These are phyloP conservation scores for Nycticorax nycticorax DNA, from an alignment of 2,113 vertebrate genomes.

Conservation along the genomic window DNA sequence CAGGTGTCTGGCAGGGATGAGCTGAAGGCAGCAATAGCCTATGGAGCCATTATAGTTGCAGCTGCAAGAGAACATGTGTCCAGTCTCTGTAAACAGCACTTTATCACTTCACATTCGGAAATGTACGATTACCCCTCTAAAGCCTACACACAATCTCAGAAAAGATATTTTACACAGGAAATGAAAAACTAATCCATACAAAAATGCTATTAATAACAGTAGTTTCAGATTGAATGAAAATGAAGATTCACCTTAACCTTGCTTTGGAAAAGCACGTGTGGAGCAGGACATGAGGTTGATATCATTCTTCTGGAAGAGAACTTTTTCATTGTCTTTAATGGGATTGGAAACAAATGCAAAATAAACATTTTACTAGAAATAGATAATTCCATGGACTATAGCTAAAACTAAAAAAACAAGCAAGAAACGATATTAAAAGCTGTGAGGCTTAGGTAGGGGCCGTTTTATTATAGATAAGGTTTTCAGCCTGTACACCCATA, in stretches of 20 bases:
- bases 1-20: neutral
- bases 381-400: neutral
- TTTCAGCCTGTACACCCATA: neutral
- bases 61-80: neutral
- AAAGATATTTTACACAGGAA: neutral
- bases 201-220: neutral
- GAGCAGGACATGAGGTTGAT: neutral
- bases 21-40: neutral
- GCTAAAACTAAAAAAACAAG: neutral
- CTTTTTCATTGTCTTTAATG: neutral
- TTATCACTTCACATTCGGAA: neutral
- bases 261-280: neutral
- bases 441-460: neutral
- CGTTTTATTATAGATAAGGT: neutral
- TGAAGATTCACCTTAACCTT: neutral
- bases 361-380: neutral
- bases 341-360: neutral
- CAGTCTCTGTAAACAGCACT: neutral
- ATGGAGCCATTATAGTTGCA: neutral
- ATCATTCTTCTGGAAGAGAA: neutral
- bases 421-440: neutral
- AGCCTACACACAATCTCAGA: neutral
- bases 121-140: neutral
- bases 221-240: neutral
- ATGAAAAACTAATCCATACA: neutral